Conservation (phyloP, 2,888 invertebrate genomes). For the Acronicta alni region DNA sequence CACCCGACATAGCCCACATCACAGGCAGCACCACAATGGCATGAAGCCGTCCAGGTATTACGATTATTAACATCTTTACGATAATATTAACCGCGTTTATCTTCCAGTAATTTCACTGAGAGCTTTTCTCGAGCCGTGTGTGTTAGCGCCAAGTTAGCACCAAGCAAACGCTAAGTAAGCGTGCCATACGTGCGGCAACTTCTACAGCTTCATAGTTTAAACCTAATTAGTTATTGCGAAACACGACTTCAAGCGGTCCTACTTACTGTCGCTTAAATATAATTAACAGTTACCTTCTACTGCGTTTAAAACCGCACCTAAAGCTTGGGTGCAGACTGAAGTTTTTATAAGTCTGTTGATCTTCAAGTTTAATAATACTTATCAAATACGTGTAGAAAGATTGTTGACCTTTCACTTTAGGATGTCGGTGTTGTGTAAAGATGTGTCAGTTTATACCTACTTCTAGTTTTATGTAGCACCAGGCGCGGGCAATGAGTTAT, state of each 20-base stretch:
- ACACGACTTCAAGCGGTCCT: slow-evolving; percentile 32
- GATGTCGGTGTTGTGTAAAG: too few relatives aligned
- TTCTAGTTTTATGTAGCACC: too few relatives aligned
- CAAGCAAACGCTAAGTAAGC: slow-evolving; percentile 25
- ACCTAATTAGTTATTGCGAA: slow-evolving; percentile 53
- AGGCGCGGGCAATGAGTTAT: too few relatives aligned
- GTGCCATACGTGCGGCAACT: slow-evolving; percentile 40
- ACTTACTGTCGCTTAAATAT: slow-evolving; percentile 16
- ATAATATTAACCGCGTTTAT: slow-evolving; percentile 39
- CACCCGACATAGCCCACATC: too few relatives aligned
- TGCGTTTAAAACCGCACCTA: slow-evolving; percentile 1
- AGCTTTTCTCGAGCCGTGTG: slow-evolving; percentile 12
- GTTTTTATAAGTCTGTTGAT: slow-evolving; percentile 1
- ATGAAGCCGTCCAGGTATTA: slow-evolving; percentile 12
- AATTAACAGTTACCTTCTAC: slow-evolving; percentile 4
- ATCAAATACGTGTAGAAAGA: too few relatives aligned
- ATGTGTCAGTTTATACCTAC: too few relatives aligned
- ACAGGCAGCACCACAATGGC: not conserved
- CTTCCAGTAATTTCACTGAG: slow-evolving; percentile 27
- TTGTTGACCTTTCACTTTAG: too few relatives aligned
- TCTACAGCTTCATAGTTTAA: slow-evolving; percentile 40
- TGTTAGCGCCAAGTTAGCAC: slow-evolving; percentile 25
- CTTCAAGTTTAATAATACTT: not conserved
- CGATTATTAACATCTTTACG: slow-evolving; percentile 31
- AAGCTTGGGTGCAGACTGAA: not conserved